phyloP scores from a whole-genome alignment of 2,888 invertebrate species.

The Eristalis tenax region DNA sequence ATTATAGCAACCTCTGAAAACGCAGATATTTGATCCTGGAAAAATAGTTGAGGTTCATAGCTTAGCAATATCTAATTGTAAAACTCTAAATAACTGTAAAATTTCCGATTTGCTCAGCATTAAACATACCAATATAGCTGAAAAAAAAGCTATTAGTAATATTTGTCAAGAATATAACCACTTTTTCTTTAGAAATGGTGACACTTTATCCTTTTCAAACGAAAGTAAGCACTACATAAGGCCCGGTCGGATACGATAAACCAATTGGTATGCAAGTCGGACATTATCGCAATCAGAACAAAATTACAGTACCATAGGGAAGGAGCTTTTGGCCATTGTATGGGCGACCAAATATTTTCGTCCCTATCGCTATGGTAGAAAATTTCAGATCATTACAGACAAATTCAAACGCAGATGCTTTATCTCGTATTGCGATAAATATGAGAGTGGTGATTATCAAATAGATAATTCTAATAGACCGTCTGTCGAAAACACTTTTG shows the following conservation, averaged over 20 bases:
- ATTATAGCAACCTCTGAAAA: slow-evolving; percentile 41
- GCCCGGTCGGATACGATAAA: background rate
- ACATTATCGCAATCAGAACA: slow-evolving; percentile 5
- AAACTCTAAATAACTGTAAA: background rate
- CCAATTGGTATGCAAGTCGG: background rate
- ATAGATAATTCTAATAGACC: no score
- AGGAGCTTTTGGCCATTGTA: background rate
- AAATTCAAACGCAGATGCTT: no score
- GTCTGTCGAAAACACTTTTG: no score
- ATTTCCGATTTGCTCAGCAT: slow-evolving; percentile 15
- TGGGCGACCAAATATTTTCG: slow-evolving; percentile 4
- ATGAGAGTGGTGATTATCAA: no score
- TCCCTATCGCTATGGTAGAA: no score
- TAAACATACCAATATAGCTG: slow-evolving; percentile 73
- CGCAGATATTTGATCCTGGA: background rate
- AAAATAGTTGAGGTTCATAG: slow-evolving; percentile 27
- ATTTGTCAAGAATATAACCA: slow-evolving; percentile 62
- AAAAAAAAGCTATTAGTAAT: slow-evolving; percentile 63
- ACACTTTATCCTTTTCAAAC: slow-evolving; percentile 73
- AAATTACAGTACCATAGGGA: background rate
- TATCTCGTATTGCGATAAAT: no score
- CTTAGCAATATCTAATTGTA: background rate
- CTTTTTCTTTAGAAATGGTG: slow-evolving; percentile 71
- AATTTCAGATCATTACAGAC: no score
- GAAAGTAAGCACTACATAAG: slow-evolving; percentile 74